These are phyloP conservation scores for Euspilapteryx auroguttella DNA, from an alignment of 2,888 invertebrate species.

Conservation along the genomic window DNA sequence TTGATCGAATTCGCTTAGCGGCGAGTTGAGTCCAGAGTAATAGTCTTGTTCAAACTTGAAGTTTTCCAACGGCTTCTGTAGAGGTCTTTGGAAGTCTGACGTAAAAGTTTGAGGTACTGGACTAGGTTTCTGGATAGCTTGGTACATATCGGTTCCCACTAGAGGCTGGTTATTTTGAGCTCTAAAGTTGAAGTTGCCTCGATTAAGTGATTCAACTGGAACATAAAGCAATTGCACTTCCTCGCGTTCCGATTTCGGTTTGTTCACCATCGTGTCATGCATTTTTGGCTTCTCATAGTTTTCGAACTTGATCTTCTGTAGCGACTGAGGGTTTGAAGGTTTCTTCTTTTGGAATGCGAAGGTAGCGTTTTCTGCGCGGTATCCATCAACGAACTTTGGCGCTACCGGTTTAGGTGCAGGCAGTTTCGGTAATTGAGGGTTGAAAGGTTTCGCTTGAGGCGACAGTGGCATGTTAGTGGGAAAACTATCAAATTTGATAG, in stretches of 20 bases:
- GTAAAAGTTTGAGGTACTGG: slow-evolving; percentile 20
- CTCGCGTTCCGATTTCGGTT: slow-evolving; percentile 51
- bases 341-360: slow-evolving; percentile 11
- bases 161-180: slow-evolving; percentile 21
- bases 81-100: slow-evolving; percentile 23
- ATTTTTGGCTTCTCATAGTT: slow-evolving; percentile 23
- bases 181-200: slow-evolving; percentile 42
- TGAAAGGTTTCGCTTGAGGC: slow-evolving; percentile 25
- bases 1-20: slow-evolving; percentile 21
- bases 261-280: slow-evolving; percentile 16
- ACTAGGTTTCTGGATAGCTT: slow-evolving; percentile 19
- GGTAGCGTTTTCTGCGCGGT: slow-evolving; percentile 30
- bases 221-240: slow-evolving; percentile 82
- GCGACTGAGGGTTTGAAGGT: slow-evolving; percentile 30
- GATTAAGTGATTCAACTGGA: slow-evolving; percentile 73
- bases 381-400: slow-evolving; percentile 44
- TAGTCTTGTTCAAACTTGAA: slow-evolving; percentile 23
- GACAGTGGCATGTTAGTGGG: slow-evolving; percentile 14
- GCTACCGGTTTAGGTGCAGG: slow-evolving; percentile 16
- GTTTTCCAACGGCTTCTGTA: slow-evolving; percentile 19
- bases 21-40: slow-evolving; percentile 31
- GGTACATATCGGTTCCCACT: too few species aligned
- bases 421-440: slow-evolving; percentile 16
- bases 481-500: slow-evolving; percentile 27
- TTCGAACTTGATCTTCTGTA: slow-evolving; percentile 42